A percentile compares a stretch with the other conserved stretches of the same genome.
Conservation (phyloP, 1,140 invertebrate genomes). For the Tenebrio molitor region DNA sequence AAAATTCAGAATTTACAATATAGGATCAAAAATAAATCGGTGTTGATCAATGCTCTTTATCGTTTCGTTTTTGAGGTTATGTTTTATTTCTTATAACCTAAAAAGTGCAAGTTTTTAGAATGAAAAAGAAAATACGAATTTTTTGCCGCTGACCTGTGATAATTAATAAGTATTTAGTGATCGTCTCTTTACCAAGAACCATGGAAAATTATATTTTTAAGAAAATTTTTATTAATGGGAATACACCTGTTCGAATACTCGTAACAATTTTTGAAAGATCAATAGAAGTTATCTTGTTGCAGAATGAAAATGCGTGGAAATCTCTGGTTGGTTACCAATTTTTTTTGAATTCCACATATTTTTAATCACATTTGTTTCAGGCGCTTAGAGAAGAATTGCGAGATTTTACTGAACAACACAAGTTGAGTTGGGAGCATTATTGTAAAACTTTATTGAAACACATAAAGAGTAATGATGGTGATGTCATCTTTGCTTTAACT, state of each 20-base stretch:
- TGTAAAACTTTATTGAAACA: constrained; percentile 21
- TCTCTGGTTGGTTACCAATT: constrained; percentile 4
- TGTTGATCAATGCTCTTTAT: too few relatives aligned
- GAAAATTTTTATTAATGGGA: constrained; percentile 10
- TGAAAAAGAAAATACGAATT: neutral
- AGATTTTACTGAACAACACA: constrained; percentile 12
- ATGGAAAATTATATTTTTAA: constrained; percentile 19
- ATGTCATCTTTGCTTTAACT: constrained; percentile 25
- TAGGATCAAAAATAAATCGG: too few relatives aligned
- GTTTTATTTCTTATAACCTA: constrained; percentile 13
- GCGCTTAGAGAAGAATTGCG: constrained; percentile 3
- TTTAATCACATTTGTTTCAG: constrained; percentile 26
- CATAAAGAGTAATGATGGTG: neutral
- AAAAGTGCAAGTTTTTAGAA: constrained; percentile 8
- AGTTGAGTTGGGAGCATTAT: constrained; percentile 27
- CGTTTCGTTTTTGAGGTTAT: constrained; percentile 19
- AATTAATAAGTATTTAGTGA: neutral
- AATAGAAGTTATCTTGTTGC: neutral
- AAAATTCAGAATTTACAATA: too few relatives aligned
- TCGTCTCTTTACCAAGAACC: neutral
- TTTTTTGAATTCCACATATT: constrained; percentile 1
- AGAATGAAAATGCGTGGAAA: constrained; percentile 37
- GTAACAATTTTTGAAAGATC: neutral
- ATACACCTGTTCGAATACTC: constrained; percentile 15
- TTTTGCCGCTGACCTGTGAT: neutral